These are phyloP conservation scores for Cynoglossus semilaevis DNA, from an alignment of 2,113 vertebrate genomes.

Conservation along the genomic window DNA sequence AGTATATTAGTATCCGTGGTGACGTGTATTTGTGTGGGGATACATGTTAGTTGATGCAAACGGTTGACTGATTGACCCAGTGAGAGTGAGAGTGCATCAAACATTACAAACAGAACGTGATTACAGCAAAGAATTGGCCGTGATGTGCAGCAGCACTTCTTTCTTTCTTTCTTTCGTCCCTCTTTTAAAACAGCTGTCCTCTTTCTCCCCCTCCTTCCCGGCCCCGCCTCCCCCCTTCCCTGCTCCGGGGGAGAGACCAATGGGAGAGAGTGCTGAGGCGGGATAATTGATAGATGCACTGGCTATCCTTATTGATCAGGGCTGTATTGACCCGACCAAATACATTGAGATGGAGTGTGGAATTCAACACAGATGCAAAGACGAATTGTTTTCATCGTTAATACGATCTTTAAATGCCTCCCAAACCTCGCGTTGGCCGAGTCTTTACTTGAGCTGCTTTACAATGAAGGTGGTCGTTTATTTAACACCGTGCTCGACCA, in stretches of 20 bases:
- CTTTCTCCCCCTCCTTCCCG: conserved; percentile 18
- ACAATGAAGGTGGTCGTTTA: conserved; percentile 24
- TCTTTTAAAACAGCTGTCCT: conserved; percentile 49
- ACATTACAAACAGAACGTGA: conserved; percentile 27
- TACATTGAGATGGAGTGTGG: conserved; percentile 83
- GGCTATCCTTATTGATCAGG: conserved; percentile 82
- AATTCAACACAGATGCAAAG: conserved; percentile 82
- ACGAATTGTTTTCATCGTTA: conserved; percentile 79
- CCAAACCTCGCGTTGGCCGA: conserved; percentile 31
- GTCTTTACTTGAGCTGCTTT: conserved; percentile 29
- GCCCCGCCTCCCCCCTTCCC: conserved; percentile 18
- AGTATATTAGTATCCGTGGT: not conserved
- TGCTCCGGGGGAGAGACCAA: conserved; percentile 70
- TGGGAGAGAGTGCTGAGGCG: conserved; percentile 80
- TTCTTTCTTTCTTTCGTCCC: conserved; percentile 3
- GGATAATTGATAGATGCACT: conserved; percentile 85
- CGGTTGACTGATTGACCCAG: conserved; percentile 8
- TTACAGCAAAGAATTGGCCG: conserved; percentile 38
- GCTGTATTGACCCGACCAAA: conserved; percentile 79
- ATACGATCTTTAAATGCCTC: conserved; percentile 74
- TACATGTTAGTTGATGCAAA: not conserved
- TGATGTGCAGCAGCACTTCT: conserved; percentile 21
- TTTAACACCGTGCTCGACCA: not conserved
- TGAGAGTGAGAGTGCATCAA: conserved; percentile 11
- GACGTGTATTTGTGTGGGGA: conserved; percentile 11